A percentile compares a stretch with the other conserved stretches of the same genome.
Conservation (phyloP, 2,888 invertebrate species). For the Synanthedon andrenaeformis region DNA sequence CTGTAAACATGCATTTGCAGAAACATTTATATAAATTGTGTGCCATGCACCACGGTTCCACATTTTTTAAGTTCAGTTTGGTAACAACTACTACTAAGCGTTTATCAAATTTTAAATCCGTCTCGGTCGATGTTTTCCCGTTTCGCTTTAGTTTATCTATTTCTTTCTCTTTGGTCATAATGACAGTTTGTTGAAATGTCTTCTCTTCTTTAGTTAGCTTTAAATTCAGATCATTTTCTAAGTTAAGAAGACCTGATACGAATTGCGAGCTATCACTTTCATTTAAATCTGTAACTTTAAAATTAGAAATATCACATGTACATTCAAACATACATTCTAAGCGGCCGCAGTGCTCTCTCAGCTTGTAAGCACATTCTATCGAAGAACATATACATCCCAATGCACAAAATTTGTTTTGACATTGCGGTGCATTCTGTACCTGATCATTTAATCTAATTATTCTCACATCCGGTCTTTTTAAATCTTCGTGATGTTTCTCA, state of each 20-base stretch:
- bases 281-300: slow-evolving; percentile 27
- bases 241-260: slow-evolving; percentile 39
- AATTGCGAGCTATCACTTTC: slow-evolving; percentile 23
- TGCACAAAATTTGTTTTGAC: slow-evolving; percentile 68
- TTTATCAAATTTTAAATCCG: slow-evolving; percentile 18
- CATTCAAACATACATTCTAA: slow-evolving; percentile 71
- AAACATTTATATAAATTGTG: slow-evolving; percentile 76
- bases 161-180: slow-evolving; percentile 74
- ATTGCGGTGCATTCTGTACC: slow-evolving; percentile 21
- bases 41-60: slow-evolving; percentile 75
- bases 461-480: slow-evolving; percentile 75
- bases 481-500: slow-evolving; percentile 50
- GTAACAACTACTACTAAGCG: slow-evolving; percentile 23
- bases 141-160: slow-evolving; percentile 71
- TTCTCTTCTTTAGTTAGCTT: slow-evolving; percentile 76
- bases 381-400: slow-evolving; percentile 78
- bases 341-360: slow-evolving; percentile 73
- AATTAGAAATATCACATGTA: slow-evolving; percentile 45
- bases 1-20: slow-evolving; percentile 64
- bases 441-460: slow-evolving; percentile 65
- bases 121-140: slow-evolving; percentile 67
- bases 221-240: slow-evolving; percentile 62
- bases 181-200: slow-evolving; percentile 79
- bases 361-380: slow-evolving; percentile 46
- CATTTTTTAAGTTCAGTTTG: slow-evolving; percentile 42